Evolutionary conservation across 1,140 invertebrate genomes (phyloP), one percentile per base, ranked within the genome.

Genomic region (Bombyx mandarina): DNA sequence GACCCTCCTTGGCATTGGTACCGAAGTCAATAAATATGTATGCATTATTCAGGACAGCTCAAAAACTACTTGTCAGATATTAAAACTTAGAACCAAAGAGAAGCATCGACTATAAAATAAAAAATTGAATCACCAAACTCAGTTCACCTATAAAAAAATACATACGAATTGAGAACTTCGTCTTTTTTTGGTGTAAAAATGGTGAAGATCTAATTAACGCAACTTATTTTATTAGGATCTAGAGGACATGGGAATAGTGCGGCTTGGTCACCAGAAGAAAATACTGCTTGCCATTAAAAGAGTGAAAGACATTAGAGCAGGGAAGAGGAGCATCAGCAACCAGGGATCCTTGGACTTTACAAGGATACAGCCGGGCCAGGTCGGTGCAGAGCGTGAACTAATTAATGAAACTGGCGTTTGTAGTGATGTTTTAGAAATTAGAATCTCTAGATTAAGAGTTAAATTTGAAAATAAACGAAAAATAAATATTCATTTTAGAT

Each of bases 191-290:
- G 26, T 47, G 8, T 47, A 47, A 47, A 47, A 47, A 10, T 47
- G 1, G 6, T 51, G n/a, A 42, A 8, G n/a, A 35, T 45, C 26
- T 26, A 8, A 26, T 55, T 26, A 26, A 26, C 12, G 42, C 5
- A 10, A 26, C 45, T 54, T 57, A 52, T 26, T 54, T 49, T 82
- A 73, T 18, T 74, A 87, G 84, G 98, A 99, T 89, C 91, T 99
- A 66, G 98, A 99, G 89, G 98, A 99, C 75, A 98, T 99, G 81
- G 98, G 98, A 52, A 98, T 99, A 66, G 93, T 96, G 43, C 93
- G 94, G 73, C 85, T 97, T 75, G 98, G 98, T 35, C 98, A 99
- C 85, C 98, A 99, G 86, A 99, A 99, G 90, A 98, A 99, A 89
- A 94, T 99, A 64, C 93, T 98, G 68, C 88, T 99, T 66, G 98